These are phyloP conservation scores for Babylonia areolata DNA, from an alignment of 1,140 invertebrate species.

Conservation along the genomic window DNA sequence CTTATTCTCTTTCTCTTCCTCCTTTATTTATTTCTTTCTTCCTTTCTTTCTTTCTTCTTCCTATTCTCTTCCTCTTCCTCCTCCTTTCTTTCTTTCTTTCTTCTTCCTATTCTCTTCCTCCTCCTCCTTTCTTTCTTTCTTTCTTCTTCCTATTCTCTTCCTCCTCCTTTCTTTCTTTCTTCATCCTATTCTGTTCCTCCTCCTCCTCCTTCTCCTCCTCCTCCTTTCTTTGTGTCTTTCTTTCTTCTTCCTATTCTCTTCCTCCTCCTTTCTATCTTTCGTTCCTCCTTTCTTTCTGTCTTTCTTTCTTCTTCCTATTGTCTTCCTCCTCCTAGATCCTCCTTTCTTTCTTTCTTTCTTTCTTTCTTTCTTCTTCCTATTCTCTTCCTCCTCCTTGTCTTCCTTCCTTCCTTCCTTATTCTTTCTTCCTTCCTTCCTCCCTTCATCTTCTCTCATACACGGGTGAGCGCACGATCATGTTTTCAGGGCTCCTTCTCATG, in stretches of 20 bases:
- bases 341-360: background rate
- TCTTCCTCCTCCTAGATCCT: background rate
- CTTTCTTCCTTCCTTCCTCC: no score
- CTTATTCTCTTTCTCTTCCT: background rate
- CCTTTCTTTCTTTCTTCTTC: background rate
- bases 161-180: background rate
- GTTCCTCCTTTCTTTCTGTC: no score
- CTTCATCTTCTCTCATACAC: no score
- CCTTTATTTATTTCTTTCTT: background rate
- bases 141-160: background rate
- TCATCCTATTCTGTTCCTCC: background rate
- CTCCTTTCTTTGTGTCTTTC: no score
- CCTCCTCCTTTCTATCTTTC: background rate
- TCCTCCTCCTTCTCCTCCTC: background rate
- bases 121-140: background rate
- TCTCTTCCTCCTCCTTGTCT: no score
- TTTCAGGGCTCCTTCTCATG: no score
- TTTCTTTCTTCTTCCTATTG: no score
- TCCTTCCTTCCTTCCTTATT: no score
- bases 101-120: background rate
- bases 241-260: no score
- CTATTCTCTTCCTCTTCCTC: background rate
- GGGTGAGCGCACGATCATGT: no score
- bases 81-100: constrained; percentile 18
- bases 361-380: background rate